Evolutionary conservation across 2,888 invertebrate species (phyloP).

Genomic region (Monochamus alternatus): DNA sequence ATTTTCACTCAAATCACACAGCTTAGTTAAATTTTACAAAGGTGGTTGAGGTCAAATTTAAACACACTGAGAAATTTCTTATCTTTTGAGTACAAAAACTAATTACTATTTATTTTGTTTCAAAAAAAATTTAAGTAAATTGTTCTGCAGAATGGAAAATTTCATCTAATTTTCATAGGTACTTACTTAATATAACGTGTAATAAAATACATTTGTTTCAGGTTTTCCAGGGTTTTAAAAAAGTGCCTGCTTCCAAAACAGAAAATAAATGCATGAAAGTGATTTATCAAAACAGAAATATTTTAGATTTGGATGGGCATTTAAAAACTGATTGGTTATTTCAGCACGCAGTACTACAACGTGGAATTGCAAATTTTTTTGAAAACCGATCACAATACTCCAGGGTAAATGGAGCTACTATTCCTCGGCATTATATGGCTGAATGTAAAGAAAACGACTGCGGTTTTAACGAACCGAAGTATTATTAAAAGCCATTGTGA

Average conservation of each 20-base stretch:
- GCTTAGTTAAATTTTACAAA: too few species aligned
- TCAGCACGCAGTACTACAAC: conserved; percentile 31
- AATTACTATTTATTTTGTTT: too few species aligned
- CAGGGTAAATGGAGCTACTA: conserved; percentile 41
- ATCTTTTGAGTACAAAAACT: too few species aligned
- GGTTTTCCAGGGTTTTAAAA: neutral
- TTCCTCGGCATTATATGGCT: conserved; percentile 32
- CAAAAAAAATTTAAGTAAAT: too few species aligned
- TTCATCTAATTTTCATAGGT: too few species aligned
- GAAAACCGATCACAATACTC: conserved; percentile 53
- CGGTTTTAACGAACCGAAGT: conserved; percentile 42
- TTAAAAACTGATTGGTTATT: conserved; percentile 37
- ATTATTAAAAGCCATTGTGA: conserved; percentile 21
- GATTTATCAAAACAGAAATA: conserved; percentile 47
- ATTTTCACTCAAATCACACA: too few species aligned
- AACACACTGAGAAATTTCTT: too few species aligned
- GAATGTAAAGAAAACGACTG: conserved; percentile 41
- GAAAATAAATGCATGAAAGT: conserved; percentile 24
- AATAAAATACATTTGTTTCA: neutral
- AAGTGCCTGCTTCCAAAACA: neutral
- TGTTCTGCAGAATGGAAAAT: too few species aligned
- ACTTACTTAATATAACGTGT: too few species aligned
- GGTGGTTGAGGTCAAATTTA: too few species aligned
- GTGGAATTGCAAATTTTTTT: conserved; percentile 44
- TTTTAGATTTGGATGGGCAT: conserved; percentile 49